These are phyloP conservation scores for Hecatera dysodea DNA, from an alignment of 2,888 invertebrate species.

Conservation along the genomic window DNA sequence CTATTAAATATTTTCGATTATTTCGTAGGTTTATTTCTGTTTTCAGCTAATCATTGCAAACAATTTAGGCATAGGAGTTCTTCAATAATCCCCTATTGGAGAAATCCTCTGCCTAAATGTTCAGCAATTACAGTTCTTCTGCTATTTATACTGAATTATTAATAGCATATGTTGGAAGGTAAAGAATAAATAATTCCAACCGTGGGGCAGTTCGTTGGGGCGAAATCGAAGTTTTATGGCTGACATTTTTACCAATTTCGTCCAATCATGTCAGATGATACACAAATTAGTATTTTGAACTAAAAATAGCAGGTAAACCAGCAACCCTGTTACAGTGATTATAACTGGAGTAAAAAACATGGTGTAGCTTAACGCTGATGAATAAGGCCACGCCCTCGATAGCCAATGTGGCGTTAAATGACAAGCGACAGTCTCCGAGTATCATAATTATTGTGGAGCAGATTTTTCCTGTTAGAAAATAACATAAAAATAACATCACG, in stretches of 20 bases:
- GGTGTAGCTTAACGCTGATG: constrained; percentile 3
- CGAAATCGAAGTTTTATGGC: background rate
- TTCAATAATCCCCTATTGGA: no score
- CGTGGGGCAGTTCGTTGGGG: no score
- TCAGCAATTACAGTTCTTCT: no score
- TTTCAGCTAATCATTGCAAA: no score
- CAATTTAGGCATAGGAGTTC: no score
- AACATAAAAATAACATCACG: background rate
- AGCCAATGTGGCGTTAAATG: constrained; percentile 58
- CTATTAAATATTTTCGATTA: no score
- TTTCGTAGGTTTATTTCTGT: no score
- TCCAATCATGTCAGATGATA: no score
- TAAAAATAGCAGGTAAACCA: background rate
- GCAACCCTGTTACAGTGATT: background rate
- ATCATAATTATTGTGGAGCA: constrained; percentile 30
- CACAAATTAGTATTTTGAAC: background rate
- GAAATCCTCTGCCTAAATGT: no score
- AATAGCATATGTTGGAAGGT: no score
- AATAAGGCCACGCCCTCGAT: constrained; percentile 55
- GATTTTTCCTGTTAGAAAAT: constrained; percentile 32
- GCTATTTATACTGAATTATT: no score
- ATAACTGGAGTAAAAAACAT: constrained; percentile 29
- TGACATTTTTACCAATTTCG: background rate
- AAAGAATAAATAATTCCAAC: no score
- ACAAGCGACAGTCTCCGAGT: constrained; percentile 33